phyloP scores from a whole-genome alignment of 2,888 invertebrate genomes.

The Euphydryas editha region DNA sequence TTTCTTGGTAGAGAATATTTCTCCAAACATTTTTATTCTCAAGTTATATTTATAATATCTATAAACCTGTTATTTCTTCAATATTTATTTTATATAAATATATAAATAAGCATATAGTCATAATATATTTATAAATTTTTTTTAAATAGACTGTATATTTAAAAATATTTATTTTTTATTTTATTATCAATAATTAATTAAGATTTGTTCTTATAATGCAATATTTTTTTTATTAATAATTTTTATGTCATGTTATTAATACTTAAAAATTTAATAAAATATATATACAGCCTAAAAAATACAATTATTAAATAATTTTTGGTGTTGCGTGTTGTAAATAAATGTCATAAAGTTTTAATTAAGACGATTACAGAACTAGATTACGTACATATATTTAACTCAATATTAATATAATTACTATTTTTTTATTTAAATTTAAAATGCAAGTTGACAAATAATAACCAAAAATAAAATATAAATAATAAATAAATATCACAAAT shows the following conservation, averaged over 20 bases:
- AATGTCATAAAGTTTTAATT: background rate
- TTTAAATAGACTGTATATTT: conserved; percentile 2
- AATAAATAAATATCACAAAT: too few relatives aligned
- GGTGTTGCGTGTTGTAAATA: conserved; percentile 6
- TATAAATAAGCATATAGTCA: background rate
- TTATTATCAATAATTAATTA: background rate
- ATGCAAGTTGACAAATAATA: too few relatives aligned
- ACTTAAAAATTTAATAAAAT: background rate
- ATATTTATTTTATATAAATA: conserved; percentile 8
- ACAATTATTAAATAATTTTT: background rate
- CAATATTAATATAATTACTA: too few relatives aligned
- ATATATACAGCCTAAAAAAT: conserved; percentile 1
- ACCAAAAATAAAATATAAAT: too few relatives aligned
- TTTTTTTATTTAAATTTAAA: too few relatives aligned
- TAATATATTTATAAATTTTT: conserved; percentile 1
- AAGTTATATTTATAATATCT: conserved; percentile 11
- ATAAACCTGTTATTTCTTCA: conserved; percentile 14
- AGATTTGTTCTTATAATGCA: background rate
- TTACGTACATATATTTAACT: background rate
- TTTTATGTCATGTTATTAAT: background rate
- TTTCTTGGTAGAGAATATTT: background rate
- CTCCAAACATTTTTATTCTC: background rate
- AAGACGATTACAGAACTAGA: background rate
- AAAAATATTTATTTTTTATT: background rate
- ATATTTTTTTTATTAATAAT: background rate